phyloP scores from a whole-genome alignment of 2,113 vertebrate species.

The Forbesichthys papilliferus region DNA sequence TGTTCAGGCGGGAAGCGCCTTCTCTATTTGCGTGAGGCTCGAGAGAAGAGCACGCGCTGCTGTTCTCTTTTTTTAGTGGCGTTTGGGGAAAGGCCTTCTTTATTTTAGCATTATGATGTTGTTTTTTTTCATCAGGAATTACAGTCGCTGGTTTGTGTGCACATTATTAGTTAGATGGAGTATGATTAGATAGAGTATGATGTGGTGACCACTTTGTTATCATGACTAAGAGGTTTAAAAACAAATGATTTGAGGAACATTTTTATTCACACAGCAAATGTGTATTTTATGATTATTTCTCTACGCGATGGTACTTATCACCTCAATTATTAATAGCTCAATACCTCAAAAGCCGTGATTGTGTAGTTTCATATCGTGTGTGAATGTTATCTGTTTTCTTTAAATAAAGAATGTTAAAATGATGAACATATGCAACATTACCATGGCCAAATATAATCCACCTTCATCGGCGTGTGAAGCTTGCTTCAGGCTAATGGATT shows the following conservation, averaged over 20 bases:
- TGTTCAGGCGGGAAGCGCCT: background rate
- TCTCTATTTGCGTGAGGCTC: background rate
- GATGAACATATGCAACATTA: background rate
- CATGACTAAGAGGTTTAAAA: background rate
- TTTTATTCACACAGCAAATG: background rate
- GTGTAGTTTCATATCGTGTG: background rate
- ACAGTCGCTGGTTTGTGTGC: no score
- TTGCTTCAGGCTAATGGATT: background rate
- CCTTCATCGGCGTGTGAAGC: background rate
- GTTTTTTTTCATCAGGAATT: background rate
- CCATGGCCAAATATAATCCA: background rate
- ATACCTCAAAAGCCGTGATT: no score
- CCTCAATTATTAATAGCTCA: no score
- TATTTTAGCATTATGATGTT: background rate
- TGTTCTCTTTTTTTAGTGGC: background rate
- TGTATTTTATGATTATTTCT: no score
- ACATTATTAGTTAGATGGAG: no score
- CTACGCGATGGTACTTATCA: no score
- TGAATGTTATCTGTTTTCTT: background rate
- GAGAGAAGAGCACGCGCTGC: background rate
- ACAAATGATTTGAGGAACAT: background rate
- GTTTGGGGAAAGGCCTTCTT: background rate
- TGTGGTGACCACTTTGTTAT: no score
- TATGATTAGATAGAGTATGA: no score
- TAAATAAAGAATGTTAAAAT: background rate